These are phyloP conservation scores for Myotis planiceps DNA, from an alignment of 2,797 vertebrate genomes.

Conservation along the genomic window DNA sequence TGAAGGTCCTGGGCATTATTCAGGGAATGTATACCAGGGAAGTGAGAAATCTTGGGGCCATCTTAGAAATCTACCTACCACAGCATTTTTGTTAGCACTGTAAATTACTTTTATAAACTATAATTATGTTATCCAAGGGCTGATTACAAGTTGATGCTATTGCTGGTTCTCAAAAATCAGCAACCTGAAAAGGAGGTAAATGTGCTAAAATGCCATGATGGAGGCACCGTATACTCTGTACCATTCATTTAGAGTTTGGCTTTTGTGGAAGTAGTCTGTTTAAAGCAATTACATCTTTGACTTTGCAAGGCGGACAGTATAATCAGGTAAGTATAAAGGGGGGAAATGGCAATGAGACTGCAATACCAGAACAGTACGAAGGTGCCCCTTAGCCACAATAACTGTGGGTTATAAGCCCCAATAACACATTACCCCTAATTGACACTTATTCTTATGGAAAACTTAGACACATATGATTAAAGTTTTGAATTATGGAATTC, in stretches of 20 bases:
- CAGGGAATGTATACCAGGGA: neutral
- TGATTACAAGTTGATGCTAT: neutral
- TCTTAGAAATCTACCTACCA: neutral
- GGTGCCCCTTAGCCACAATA: neutral
- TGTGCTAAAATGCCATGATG: neutral
- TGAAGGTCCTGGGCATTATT: neutral
- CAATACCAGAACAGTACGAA: neutral
- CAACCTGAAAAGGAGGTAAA: neutral
- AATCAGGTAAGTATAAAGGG: neutral
- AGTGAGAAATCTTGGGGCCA: neutral
- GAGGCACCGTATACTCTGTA: neutral
- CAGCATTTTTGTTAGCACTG: neutral
- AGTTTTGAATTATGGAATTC: conserved; percentile 18
- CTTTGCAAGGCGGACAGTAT: neutral
- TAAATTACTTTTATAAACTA: conserved; percentile 10
- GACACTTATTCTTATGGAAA: neutral
- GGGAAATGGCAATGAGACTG: neutral
- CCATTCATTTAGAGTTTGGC: conserved; percentile 18
- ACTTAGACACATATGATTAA: conserved; percentile 25
- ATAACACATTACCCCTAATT: neutral
- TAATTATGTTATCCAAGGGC: conserved; percentile 3
- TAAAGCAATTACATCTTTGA: neutral
- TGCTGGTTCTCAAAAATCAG: conserved; percentile 30
- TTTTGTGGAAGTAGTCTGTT: neutral
- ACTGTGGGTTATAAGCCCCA: neutral